Conservation (phyloP, 2,797 vertebrate species). For the Schizothorax lantsangensis region DNA sequence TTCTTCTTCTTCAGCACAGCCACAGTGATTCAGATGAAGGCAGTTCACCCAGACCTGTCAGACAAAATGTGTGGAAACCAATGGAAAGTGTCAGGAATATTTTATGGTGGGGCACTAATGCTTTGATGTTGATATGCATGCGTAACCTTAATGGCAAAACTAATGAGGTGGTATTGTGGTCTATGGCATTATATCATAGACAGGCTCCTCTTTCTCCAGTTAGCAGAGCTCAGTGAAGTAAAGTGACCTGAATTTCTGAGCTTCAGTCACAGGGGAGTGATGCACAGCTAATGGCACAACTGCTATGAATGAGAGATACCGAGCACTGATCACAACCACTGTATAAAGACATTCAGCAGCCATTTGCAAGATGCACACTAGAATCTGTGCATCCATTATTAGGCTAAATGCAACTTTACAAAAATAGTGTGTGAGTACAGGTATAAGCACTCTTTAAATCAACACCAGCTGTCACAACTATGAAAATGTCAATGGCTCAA, state of each 20-base stretch:
- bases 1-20: background rate
- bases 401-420: background rate
- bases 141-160: constrained; percentile 1
- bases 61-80: constrained; percentile 5
- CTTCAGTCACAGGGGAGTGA: constrained; percentile 22
- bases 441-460: background rate
- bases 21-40: background rate
- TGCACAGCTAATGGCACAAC: constrained; percentile 10
- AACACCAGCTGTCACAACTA: background rate
- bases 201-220: background rate
- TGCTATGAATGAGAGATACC: background rate
- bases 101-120: background rate
- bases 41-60: background rate
- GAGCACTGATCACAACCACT: background rate
- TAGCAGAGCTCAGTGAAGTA: background rate
- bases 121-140: constrained; percentile 1
- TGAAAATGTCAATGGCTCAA: background rate
- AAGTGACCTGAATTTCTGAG: constrained; percentile 25
- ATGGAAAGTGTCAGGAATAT: constrained; percentile 9
- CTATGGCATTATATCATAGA: background rate
- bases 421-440: background rate
- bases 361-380: background rate
- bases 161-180: background rate
- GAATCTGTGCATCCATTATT: background rate
- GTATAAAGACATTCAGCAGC: background rate